A percentile compares a stretch with the other conserved stretches of the same genome.
phyloP scores from a whole-genome alignment of 2,797 vertebrate species.

The Novumbra hubbsi region DNA sequence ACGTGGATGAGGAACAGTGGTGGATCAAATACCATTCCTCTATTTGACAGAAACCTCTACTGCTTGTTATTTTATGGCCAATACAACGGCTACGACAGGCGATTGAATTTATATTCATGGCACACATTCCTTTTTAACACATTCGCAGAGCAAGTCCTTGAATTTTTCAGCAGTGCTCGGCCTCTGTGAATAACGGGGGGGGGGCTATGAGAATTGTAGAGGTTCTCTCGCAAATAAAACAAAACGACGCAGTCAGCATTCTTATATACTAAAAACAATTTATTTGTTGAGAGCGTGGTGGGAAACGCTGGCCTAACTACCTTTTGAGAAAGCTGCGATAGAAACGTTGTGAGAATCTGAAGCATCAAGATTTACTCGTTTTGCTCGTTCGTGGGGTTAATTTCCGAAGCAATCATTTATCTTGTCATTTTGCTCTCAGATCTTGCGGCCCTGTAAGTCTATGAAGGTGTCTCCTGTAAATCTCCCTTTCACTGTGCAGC shows the following conservation, averaged over 20 bases:
- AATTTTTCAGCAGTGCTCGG: constrained; percentile 22
- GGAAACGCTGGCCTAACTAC: constrained; percentile 37
- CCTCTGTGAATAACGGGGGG: background rate
- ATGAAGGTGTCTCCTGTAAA: constrained; percentile 1
- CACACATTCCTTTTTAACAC: background rate
- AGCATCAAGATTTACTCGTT: constrained; percentile 22
- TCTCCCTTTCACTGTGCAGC: background rate
- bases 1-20: background rate
- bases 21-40: background rate
- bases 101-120: constrained; percentile 40
- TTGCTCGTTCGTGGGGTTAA: constrained; percentile 31
- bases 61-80: constrained; percentile 1
- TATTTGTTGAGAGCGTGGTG: constrained; percentile 35
- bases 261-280: constrained; percentile 38
- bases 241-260: constrained; percentile 53
- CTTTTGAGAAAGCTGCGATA: constrained; percentile 24
- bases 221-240: constrained; percentile 40
- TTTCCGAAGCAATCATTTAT: constrained; percentile 32
- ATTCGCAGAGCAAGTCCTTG: constrained; percentile 25
- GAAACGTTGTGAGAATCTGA: background rate
- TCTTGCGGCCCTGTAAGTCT: background rate
- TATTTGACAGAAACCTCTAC: background rate
- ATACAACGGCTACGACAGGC: background rate
- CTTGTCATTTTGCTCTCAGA: constrained; percentile 13
- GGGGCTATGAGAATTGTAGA: constrained; percentile 38